phyloP scores from a whole-genome alignment of 2,888 invertebrate species.

The Phasia obesa region DNA sequence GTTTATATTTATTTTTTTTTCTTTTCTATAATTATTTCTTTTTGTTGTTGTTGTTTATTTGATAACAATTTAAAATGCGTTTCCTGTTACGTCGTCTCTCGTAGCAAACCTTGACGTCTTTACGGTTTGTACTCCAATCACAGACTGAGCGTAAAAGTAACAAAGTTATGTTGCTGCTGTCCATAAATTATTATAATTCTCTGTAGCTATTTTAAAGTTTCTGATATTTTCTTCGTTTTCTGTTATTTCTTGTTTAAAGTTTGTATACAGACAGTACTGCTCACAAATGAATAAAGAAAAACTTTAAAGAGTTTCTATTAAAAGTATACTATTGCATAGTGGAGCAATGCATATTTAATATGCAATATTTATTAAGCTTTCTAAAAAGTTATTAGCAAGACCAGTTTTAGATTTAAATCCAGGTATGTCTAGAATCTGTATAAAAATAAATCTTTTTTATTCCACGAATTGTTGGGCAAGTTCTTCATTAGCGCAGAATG shows the following conservation, averaged over 20 bases:
- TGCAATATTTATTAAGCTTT: not conserved
- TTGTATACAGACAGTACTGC: conserved; percentile 43
- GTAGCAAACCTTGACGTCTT: conserved; percentile 67
- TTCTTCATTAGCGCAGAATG: too few species aligned
- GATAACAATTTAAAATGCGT: conserved; percentile 60
- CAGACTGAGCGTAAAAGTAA: conserved; percentile 67
- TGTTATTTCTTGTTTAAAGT: conserved; percentile 60
- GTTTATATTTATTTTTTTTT: conserved; percentile 27
- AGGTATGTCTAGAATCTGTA: too few species aligned
- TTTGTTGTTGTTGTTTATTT: conserved; percentile 34
- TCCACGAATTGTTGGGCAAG: too few species aligned
- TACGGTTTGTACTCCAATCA: conserved; percentile 68
- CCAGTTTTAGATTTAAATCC: too few species aligned
- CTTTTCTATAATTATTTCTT: conserved; percentile 16
- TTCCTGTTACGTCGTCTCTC: conserved; percentile 58
- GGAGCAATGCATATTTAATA: conserved; percentile 2
- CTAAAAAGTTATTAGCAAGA: too few species aligned
- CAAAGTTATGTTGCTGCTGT: conserved; percentile 62
- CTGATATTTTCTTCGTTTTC: conserved; percentile 58
- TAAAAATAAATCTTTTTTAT: too few species aligned
- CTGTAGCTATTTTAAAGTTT: conserved; percentile 62
- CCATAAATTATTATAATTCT: conserved; percentile 61
- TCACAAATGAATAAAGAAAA: conserved; percentile 23
- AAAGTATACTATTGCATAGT: conserved; percentile 62
- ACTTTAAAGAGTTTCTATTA: conserved; percentile 61